A percentile compares a stretch with the other conserved stretches of the same genome.
Evolutionary conservation across 2,113 vertebrate species (phyloP).

Genomic region (Patagioenas fasciata): DNA sequence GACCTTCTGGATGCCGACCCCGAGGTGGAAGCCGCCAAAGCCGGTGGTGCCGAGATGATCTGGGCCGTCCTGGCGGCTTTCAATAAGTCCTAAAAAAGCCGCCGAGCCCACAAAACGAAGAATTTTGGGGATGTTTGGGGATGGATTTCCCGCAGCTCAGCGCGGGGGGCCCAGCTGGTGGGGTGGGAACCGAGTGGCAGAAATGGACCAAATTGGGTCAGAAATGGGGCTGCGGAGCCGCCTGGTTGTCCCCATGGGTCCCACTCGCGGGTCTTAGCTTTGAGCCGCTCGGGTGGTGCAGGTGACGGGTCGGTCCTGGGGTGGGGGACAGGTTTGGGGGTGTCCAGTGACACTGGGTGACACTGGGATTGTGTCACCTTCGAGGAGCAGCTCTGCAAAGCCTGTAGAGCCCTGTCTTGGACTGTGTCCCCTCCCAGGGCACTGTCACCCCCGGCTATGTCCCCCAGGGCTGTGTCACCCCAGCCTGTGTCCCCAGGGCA

Average conservation of each 20-base stretch:
- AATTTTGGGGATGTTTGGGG: background rate
- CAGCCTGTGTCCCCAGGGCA: no score
- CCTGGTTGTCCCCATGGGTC: background rate
- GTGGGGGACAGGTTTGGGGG: accelerated
- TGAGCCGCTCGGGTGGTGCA: accelerated
- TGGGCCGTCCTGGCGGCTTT: constrained; percentile 87
- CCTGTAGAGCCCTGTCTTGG: background rate
- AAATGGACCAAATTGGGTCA: accelerated
- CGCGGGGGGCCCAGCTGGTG: background rate
- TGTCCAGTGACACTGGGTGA: no score
- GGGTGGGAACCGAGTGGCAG: accelerated
- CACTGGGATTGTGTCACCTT: accelerated
- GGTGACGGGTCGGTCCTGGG: no score
- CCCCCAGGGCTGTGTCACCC: no score
- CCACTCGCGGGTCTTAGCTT: accelerated
- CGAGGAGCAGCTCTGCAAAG: background rate
- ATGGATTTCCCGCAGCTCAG: background rate
- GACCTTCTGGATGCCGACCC: constrained; percentile 81
- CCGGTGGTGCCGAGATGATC: constrained; percentile 77
- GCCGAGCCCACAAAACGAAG: background rate
- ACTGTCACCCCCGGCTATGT: background rate
- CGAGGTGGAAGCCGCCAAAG: constrained; percentile 76
- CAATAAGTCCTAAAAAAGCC: constrained; percentile 74
- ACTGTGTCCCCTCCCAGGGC: background rate
- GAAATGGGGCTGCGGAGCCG: accelerated